Base-by-base conservation (phyloP, 2,797 vertebrate genomes). In the Hylomyscus alleni region DNA sequence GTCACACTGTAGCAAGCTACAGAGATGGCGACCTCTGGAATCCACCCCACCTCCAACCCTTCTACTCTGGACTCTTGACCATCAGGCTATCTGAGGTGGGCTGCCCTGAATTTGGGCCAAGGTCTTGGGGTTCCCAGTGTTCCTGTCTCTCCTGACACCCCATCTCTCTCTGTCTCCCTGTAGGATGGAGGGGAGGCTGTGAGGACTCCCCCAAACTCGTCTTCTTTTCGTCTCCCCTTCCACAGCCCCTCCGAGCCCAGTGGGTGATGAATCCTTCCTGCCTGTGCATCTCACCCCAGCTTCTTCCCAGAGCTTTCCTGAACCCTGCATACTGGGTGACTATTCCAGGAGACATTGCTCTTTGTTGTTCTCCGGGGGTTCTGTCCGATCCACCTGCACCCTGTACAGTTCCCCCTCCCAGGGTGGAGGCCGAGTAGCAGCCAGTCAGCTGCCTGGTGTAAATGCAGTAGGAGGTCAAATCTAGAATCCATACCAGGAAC, bases 201-300 rank as follows among this genome's bases (percentile, higher is more conserved):
- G 26, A 34, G 44, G 31, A 19, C 50, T 17, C 58, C 67, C 26
- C 19, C 5, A 7, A 6, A 29, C 37, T 7, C 10, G 40, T 26
- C 14, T 50, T 3, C 4, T 20, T 58, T n/a, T 9, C 0, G 0
- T 3, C 29, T n/a, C 4, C 24, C 20, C 1, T 62, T 1, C 58
- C 37, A 20, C 31, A 47, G 8, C 3, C n/a, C 7, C 77, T 76
- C 50, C 8, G 12, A 54, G 22, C 52, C 37, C 0, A 0, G 31
- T 4, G 15, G 81, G 40, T 31, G 31, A 37, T 6, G 0, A 11
- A 10, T 3, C 78, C 62, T 52, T 47, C 75, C 44, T 29, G 24
- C 1, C 56, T 56, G 19, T 26, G 3, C 15, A 10, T 60, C 52
- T 72, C 26, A 22, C 56, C 11, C 44, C 10, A 37, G 65, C 37